These are phyloP conservation scores for Gandaritis pyraliata DNA, from an alignment of 2,888 invertebrate species.

Conservation along the genomic window DNA sequence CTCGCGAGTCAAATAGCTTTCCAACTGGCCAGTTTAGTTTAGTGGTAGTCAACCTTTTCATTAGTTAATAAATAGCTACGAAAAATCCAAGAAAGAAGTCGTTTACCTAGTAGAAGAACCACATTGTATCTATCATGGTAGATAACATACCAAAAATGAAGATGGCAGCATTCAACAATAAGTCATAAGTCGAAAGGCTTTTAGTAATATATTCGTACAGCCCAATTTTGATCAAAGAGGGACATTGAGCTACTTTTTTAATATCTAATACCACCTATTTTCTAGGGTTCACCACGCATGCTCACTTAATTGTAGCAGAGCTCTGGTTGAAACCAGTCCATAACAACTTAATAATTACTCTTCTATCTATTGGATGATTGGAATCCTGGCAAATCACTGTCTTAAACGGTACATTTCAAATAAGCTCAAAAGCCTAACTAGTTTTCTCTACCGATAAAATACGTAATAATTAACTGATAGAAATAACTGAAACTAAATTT, in stretches of 20 bases:
- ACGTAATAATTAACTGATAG: too few species aligned
- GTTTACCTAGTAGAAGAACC: background rate
- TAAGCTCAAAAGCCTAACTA: background rate
- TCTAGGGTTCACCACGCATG: background rate
- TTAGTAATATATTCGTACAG: too few species aligned
- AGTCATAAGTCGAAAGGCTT: too few species aligned
- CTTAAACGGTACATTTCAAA: background rate
- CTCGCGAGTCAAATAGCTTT: background rate
- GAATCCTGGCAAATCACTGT: background rate
- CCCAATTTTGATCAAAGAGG: too few species aligned
- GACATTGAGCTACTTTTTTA: background rate
- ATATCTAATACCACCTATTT: background rate
- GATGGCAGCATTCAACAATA: too few species aligned
- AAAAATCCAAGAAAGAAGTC: background rate
- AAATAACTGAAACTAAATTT: too few species aligned
- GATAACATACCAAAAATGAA: too few species aligned
- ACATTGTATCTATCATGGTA: too few species aligned
- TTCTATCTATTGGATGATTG: constrained; percentile 8
- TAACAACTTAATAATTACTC: constrained; percentile 27
- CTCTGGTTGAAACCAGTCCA: constrained; percentile 11
- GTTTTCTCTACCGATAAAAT: too few species aligned
- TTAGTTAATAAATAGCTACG: too few species aligned
- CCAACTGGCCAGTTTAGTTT: background rate
- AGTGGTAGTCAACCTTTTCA: background rate
- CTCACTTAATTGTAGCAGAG: background rate